These are phyloP conservation scores for Tamias sibiricus DNA, from an alignment of 2,113 vertebrate genomes.

Conservation along the genomic window DNA sequence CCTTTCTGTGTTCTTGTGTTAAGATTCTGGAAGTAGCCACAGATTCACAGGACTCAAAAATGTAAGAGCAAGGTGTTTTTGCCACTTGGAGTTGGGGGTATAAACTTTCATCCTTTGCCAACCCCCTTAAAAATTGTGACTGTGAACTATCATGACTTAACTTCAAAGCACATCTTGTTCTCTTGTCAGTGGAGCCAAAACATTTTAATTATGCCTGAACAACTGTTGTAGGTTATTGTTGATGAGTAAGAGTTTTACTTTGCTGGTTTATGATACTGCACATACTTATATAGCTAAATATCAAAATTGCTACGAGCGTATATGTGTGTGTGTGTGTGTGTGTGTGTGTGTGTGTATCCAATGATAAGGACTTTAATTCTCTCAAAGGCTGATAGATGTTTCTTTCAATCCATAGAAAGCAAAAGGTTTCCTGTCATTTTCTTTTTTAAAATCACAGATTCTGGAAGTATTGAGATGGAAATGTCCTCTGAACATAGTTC, in stretches of 20 bases:
- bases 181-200: slow-evolving; percentile 10
- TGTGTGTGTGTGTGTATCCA: too few species aligned
- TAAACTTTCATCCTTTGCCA: slow-evolving; percentile 58
- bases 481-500: background rate
- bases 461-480: slow-evolving; percentile 21
- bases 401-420: slow-evolving; percentile 28
- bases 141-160: slow-evolving; percentile 36
- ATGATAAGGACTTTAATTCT: background rate
- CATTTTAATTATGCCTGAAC: slow-evolving; percentile 48
- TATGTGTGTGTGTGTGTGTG: too few species aligned
- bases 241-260: background rate
- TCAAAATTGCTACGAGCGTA: background rate
- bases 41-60: slow-evolving; percentile 27
- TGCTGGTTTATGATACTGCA: background rate
- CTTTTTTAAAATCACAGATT: slow-evolving; percentile 13
- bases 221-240: background rate
- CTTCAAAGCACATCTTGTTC: slow-evolving; percentile 50
- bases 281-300: background rate
- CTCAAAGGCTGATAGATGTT: background rate
- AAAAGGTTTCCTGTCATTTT: slow-evolving; percentile 39
- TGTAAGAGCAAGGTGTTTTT: slow-evolving; percentile 21
- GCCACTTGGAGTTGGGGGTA: background rate
- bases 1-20: background rate
- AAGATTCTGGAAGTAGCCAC: slow-evolving; percentile 37
- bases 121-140: background rate